Conservation (phyloP, 2,113 vertebrate species). For the Strigops habroptila region DNA sequence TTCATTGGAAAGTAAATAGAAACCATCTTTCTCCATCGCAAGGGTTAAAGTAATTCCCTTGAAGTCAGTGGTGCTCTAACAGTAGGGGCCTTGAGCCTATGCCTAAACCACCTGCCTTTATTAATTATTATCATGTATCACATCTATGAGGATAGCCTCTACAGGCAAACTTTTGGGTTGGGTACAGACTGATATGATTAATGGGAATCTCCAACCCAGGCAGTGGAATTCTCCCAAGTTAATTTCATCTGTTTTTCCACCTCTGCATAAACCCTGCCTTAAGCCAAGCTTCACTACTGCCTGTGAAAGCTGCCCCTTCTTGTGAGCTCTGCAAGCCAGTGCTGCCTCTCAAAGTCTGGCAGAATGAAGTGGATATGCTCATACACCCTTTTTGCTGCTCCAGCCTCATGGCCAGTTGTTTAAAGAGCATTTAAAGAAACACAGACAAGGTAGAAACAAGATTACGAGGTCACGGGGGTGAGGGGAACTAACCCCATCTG, state of each 20-base stretch:
- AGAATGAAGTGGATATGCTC: neutral
- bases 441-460: neutral
- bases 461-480: neutral
- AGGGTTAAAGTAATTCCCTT: neutral
- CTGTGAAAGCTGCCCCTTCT: neutral
- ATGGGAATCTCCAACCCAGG: neutral
- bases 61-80: neutral
- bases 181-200: neutral
- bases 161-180: neutral
- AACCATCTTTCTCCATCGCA: neutral
- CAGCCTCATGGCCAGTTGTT: neutral
- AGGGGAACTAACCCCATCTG: neutral
- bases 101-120: neutral
- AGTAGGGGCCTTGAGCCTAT: neutral
- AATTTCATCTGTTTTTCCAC: neutral
- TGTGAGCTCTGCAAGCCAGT: neutral
- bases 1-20: neutral
- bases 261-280: neutral
- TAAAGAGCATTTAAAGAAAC: neutral
- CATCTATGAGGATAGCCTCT: neutral
- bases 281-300: neutral
- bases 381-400: neutral
- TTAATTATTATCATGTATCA: conserved; percentile 24
- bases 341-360: neutral
- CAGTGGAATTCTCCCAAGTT: neutral